Evolutionary conservation across 2,113 vertebrate genomes (phyloP).

Genomic region (Rana temporaria): DNA sequence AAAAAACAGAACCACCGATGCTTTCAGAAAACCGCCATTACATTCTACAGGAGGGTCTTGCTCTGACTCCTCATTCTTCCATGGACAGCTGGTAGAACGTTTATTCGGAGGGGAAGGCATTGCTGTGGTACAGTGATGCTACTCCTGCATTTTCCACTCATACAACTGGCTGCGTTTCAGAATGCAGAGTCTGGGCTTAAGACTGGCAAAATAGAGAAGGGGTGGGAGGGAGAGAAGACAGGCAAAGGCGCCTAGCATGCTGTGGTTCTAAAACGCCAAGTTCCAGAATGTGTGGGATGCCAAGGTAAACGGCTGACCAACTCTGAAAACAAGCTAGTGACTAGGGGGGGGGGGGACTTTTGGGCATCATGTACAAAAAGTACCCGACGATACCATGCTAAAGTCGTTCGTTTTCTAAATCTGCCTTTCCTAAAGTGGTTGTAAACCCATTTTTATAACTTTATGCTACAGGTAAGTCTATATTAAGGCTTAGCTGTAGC

Average conservation of each 20-base stretch:
- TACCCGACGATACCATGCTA: no score
- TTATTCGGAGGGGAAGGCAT: neutral
- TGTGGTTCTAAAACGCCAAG: neutral
- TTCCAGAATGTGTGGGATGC: neutral
- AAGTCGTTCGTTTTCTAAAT: no score
- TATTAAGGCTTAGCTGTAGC: no score
- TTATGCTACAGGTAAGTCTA: no score
- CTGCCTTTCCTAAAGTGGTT: no score
- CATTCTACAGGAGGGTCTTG: neutral
- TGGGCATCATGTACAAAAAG: no score
- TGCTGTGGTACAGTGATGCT: neutral
- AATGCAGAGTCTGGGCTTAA: neutral
- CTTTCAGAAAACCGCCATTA: no score
- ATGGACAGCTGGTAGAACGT: conserved; percentile 25
- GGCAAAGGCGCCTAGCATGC: neutral
- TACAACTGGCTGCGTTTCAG: conserved; percentile 2
- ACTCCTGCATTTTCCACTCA: conserved; percentile 1
- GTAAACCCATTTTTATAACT: no score
- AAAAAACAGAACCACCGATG: no score
- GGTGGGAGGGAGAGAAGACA: neutral
- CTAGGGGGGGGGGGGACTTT: no score
- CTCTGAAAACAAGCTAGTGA: no score
- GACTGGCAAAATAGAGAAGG: neutral
- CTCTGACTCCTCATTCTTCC: neutral
- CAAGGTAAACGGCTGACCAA: no score